These are phyloP conservation scores for Percopsis omiscomaycus DNA, from an alignment of 2,797 vertebrate species.

Conservation along the genomic window DNA sequence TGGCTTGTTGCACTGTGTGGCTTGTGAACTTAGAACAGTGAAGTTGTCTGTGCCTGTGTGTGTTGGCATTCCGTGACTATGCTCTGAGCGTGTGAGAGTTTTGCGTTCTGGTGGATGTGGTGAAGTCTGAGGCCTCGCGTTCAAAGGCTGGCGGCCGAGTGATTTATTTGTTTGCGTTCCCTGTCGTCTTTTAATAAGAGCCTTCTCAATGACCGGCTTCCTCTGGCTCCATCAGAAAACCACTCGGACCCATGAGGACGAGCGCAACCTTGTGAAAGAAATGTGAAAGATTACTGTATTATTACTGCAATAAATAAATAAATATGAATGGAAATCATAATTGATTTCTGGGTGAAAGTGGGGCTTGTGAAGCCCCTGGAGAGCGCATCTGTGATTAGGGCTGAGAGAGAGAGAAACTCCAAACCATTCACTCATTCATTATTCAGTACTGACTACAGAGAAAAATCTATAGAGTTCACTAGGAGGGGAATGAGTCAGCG, in stretches of 20 bases:
- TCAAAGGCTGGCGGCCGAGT: background rate
- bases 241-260: too few species aligned
- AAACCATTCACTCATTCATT: too few species aligned
- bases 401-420: background rate
- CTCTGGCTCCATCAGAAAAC: background rate
- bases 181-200: background rate
- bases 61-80: background rate
- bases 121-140: background rate
- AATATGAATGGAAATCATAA: too few species aligned
- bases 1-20: background rate
- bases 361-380: too few species aligned
- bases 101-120: slow-evolving; percentile 1
- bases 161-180: background rate
- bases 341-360: too few species aligned
- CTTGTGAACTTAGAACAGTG: background rate
- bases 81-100: background rate
- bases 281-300: background rate
- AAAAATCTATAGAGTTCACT: too few species aligned
- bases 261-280: background rate
- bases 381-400: too few species aligned
- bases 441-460: too few species aligned
- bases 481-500: too few species aligned
- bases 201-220: slow-evolving; percentile 11
- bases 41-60: background rate
- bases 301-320: background rate